Base-by-base conservation (phyloP, 2,113 vertebrate genomes). In the Sterna hirundo region DNA sequence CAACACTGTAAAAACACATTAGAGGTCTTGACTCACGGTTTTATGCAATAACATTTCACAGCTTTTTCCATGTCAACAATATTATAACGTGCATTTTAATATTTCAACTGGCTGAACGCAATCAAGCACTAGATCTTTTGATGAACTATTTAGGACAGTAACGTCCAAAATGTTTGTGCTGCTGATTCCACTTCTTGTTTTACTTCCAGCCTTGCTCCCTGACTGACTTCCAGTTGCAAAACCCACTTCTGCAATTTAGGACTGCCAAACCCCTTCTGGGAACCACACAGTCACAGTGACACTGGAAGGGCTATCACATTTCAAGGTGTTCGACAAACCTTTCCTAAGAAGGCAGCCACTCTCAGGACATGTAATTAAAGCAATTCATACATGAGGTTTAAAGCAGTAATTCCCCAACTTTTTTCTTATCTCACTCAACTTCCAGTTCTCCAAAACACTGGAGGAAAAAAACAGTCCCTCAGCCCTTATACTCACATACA, bases 131-230 rank as follows among this genome's bases (percentile, higher is more conserved):
- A 74, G 72, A 11, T 38, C 47, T 92, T 68, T 83, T 86, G 38
- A 58, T 58, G 25, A 76, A 77, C 52, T 72, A 12, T 78, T 92
- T 75, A 46, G 54, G 70, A 66, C 32, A 89, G 61, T 30, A 69
- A 62, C 32, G 34, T 69, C 75, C 66, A 76, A 89, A 76, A 60
- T 52, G 1, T 86, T 74, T 92, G 42, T 83, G 54, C 58, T 91
- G 66, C 58, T 66, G 58, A 95, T 87, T 85, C 78, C 54, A 90
- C 62, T 91, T 96, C 96, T 95, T 91, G 69, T 96, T 95, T 96
- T 94, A 80, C 27, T 90, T 90, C 66, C 66, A 95, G 22, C 40
- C 51, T 82, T 5, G 2, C 75, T 96, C 71, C 15, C 21, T 76
- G 30, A 52, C 21, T 76, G 30, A 52, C 54, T 90, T 88, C 82